These are phyloP conservation scores for Lasioglossum vierecki DNA, from an alignment of 2,888 invertebrate genomes.

Conservation along the genomic window DNA sequence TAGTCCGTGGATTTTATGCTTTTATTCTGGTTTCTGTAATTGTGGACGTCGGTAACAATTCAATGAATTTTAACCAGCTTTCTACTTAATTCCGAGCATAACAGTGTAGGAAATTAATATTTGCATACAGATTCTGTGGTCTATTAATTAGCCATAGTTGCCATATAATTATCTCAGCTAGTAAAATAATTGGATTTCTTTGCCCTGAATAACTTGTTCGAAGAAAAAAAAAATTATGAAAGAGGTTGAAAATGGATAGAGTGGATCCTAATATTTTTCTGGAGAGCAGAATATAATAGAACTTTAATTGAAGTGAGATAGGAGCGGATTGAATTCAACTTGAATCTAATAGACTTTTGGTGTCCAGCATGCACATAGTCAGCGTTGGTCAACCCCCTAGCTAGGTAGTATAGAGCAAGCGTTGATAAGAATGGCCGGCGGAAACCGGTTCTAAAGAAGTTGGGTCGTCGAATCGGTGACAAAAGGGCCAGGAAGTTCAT, in stretches of 20 bases:
- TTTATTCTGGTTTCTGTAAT: not conserved
- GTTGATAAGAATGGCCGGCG: not conserved
- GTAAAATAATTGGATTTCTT: not conserved
- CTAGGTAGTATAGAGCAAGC: not conserved
- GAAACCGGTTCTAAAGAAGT: slow-evolving; percentile 7
- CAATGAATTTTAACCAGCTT: not conserved
- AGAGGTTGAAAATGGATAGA: too few species aligned
- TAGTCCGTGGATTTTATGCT: not conserved
- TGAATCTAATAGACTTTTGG: not conserved
- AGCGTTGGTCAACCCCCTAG: not conserved
- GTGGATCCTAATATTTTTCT: not conserved
- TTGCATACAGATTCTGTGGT: not conserved
- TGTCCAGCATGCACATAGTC: not conserved
- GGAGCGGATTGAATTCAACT: not conserved
- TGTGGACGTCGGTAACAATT: not conserved
- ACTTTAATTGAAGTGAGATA: not conserved
- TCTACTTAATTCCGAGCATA: not conserved
- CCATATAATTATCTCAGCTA: not conserved
- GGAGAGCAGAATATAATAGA: not conserved
- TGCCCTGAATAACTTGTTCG: not conserved
- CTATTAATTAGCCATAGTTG: not conserved
- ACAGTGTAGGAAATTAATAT: not conserved
- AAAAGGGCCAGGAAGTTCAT: slow-evolving; percentile 51
- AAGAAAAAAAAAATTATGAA: not conserved
- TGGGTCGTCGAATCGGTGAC: slow-evolving; percentile 14